Evolutionary conservation across 1,140 invertebrate genomes (phyloP).

Genomic region (Drosophila busckii): DNA sequence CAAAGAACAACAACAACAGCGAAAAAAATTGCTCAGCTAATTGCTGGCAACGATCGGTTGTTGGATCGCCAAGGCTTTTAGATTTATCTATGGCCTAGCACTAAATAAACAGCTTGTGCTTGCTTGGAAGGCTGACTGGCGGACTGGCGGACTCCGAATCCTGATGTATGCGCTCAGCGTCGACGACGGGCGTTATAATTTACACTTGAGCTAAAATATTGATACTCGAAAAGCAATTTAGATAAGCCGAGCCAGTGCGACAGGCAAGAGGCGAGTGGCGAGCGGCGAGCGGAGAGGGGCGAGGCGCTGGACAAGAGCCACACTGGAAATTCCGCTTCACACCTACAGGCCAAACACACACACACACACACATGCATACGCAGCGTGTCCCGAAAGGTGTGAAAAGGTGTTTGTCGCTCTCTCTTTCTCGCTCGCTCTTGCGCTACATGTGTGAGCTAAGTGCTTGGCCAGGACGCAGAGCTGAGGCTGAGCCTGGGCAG

Average conservation of each 20-base stretch:
- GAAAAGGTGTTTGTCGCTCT: slow-evolving; percentile 49
- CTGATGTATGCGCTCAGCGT: background rate
- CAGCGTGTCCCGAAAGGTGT: slow-evolving; percentile 54
- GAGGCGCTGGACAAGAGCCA: slow-evolving; percentile 15
- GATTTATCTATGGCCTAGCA: slow-evolving; percentile 72
- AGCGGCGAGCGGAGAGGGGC: slow-evolving; percentile 10
- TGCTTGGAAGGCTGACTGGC: too few relatives aligned
- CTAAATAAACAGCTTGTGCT: slow-evolving; percentile 66
- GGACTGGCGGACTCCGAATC: too few relatives aligned
- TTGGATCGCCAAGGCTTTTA: slow-evolving; percentile 51
- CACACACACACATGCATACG: too few relatives aligned
- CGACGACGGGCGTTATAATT: slow-evolving; percentile 56
- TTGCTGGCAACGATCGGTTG: background rate
- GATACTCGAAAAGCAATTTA: slow-evolving; percentile 79
- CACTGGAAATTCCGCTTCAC: slow-evolving; percentile 77
- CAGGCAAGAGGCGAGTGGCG: slow-evolving; percentile 9
- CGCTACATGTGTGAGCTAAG: slow-evolving; percentile 28
- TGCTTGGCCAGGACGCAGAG: slow-evolving; percentile 52
- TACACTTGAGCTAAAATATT: slow-evolving; percentile 79
- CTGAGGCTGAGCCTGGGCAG: slow-evolving; percentile 29
- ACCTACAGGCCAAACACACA: slow-evolving; percentile 68
- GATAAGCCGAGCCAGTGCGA: slow-evolving; percentile 59
- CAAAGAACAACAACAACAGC: background rate
- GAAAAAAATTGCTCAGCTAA: slow-evolving; percentile 2
- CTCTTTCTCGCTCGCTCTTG: too few relatives aligned